Evolutionary conservation across 2,113 vertebrate species (phyloP).

Genomic region (Dissostichus mawsoni): DNA sequence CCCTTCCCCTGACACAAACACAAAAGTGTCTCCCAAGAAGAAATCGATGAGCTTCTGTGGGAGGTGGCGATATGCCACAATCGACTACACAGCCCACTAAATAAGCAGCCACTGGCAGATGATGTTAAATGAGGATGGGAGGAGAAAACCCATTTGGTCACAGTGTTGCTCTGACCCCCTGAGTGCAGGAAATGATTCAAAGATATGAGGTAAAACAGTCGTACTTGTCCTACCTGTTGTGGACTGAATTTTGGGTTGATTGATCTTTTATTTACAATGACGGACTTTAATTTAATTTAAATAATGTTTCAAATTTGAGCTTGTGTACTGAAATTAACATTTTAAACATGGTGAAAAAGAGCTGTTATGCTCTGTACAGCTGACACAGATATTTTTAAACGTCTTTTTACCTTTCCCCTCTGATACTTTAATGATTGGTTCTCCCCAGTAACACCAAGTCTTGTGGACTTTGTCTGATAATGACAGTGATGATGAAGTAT

Average conservation of each 20-base stretch:
- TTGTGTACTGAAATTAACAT: too few relatives aligned
- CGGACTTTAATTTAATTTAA: neutral
- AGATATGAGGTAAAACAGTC: neutral
- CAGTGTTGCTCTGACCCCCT: neutral
- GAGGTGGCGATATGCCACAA: conserved; percentile 54
- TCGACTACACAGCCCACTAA: conserved; percentile 50
- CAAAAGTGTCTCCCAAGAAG: conserved; percentile 44
- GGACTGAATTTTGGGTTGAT: neutral
- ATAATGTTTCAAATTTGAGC: too few relatives aligned
- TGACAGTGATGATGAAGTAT: conserved; percentile 69
- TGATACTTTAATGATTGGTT: neutral
- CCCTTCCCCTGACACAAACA: neutral
- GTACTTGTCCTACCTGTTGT: neutral
- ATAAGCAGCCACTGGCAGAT: conserved; percentile 49
- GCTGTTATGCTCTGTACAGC: too few relatives aligned
- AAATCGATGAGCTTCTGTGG: conserved; percentile 67
- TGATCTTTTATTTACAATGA: neutral
- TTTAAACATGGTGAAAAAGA: too few relatives aligned
- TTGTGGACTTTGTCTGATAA: conserved; percentile 49
- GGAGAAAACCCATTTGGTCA: conserved; percentile 34
- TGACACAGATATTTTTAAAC: too few relatives aligned
- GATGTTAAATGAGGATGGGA: conserved; percentile 44
- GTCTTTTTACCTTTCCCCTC: neutral
- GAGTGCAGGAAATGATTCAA: conserved; percentile 32
- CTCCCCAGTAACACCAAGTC: conserved; percentile 39